Base-by-base conservation (phyloP, 2,113 vertebrate genomes). In the Puffinus mauretanicus region DNA sequence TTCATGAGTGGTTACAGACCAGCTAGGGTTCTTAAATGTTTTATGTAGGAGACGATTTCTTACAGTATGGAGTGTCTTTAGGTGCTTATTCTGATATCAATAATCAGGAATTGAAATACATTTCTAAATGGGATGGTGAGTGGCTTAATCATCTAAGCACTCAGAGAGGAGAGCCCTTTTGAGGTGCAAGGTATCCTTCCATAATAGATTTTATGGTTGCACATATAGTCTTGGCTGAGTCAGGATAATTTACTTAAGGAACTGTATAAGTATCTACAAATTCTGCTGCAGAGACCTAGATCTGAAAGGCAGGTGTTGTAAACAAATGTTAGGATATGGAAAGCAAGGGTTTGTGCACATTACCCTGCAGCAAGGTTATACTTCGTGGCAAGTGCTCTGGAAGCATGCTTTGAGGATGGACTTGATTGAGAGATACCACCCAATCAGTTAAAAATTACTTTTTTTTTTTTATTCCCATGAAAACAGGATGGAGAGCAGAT, bases 361-460 rank as follows among this genome's bases (percentile, higher is more conserved):
- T 34, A 5, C 26, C n/a, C 71, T 55, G 19, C 30, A 25, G 4
- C 1, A 1, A 10, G 36, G 13, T 51, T 66, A 0, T 6, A 9
- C 16, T 47, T 51, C 26, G 6, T 3, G 47, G 18, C 20, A 16
- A 6, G 16, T 5, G 11, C 21, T 79, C 40, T 86, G 76, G 44
- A 73, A 44, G 8, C 6, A 4, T 24, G 14, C 30, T 57, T 47
- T n/a, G 40, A 80, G 44, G 30, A 18, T 76, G 62, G 38, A 21
- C 25, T 47, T n/a, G n/a, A 47, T 22, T 67, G 22, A 24, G 67
- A 75, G 9, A 4, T 69, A 36, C 12, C 36, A 40, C 36, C 27
- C 42, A 71, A 2, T 67, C 40, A 29, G 44, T 92, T 18, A 36
- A 13, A 60, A 93, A 42, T 29, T 30, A 16, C 4, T 5, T 10